Conservation (phyloP, 2,797 vertebrate species). For the Mastacembelus armatus region DNA sequence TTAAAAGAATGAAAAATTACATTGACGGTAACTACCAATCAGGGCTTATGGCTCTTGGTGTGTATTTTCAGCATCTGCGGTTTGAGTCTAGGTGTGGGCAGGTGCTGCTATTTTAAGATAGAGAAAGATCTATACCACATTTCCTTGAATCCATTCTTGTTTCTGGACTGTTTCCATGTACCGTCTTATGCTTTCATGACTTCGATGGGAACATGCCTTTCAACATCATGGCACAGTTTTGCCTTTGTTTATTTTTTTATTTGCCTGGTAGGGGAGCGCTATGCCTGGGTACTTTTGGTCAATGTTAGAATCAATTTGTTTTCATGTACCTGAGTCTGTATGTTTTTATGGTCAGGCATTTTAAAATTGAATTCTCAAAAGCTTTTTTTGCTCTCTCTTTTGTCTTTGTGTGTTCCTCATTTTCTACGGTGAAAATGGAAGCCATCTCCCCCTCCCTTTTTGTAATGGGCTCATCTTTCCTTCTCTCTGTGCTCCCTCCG, state of each 20-base stretch:
- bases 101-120: background rate
- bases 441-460: constrained; percentile 29
- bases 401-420: constrained; percentile 32
- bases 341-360: constrained; percentile 27
- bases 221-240: background rate
- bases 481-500: constrained; percentile 44
- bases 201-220: background rate
- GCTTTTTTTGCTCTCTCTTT: constrained; percentile 28
- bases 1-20: background rate
- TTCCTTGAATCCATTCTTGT: background rate
- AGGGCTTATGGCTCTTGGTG: background rate
- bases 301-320: constrained; percentile 42
- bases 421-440: constrained; percentile 54
- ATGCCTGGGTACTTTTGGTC: constrained; percentile 6
- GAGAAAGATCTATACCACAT: background rate
- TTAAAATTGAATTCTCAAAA: constrained; percentile 53
- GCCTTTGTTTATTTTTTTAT: constrained; percentile 17
- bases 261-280: background rate
- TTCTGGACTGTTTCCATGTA: background rate
- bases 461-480: constrained; percentile 72
- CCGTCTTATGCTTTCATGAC: background rate
- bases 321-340: constrained; percentile 20
- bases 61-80: too few relatives aligned
- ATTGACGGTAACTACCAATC: background rate
- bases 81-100: too few relatives aligned